Percentiles rank a stretch among this genome's conserved stretches.
These are phyloP conservation scores for Amphipyra berbera DNA, from an alignment of 2,888 invertebrate genomes.

Conservation along the genomic window DNA sequence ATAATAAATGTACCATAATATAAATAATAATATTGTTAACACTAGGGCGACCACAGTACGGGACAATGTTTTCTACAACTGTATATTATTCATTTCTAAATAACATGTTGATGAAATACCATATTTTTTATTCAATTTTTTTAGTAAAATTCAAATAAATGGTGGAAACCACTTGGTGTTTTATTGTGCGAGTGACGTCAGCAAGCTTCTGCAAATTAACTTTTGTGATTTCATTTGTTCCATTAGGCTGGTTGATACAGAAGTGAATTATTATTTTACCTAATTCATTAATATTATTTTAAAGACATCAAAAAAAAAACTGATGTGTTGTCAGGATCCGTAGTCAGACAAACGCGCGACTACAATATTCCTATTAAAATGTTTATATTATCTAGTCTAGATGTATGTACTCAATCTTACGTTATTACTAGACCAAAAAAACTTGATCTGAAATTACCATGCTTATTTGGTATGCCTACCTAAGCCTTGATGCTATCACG, in stretches of 20 bases:
- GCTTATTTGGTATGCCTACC: too few relatives aligned
- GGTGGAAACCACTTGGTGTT: conserved; percentile 79
- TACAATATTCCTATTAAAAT: too few relatives aligned
- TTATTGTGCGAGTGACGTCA: conserved; percentile 41
- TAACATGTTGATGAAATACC: conserved; percentile 88
- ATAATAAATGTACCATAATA: conserved; percentile 66
- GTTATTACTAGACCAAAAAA: too few relatives aligned
- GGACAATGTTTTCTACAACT: conserved; percentile 83
- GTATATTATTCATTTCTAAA: conserved; percentile 88
- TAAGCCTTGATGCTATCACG: too few relatives aligned
- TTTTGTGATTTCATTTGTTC: conserved; percentile 51
- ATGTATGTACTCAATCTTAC: too few relatives aligned
- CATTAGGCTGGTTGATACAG: background rate
- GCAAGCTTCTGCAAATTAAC: conserved; percentile 25
- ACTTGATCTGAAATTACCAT: too few relatives aligned
- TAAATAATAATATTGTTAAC: conserved; percentile 66
- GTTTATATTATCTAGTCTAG: too few relatives aligned
- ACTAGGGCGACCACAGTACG: conserved; percentile 64
- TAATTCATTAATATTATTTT: background rate
- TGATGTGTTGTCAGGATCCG: too few relatives aligned
- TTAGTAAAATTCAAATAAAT: conserved; percentile 89
- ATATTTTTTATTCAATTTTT: conserved; percentile 90
- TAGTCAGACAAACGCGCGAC: too few relatives aligned
- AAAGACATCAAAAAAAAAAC: too few relatives aligned
- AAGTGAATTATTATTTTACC: background rate